Base-by-base conservation (phyloP, 2,113 vertebrate species). In the Vidua macroura region DNA sequence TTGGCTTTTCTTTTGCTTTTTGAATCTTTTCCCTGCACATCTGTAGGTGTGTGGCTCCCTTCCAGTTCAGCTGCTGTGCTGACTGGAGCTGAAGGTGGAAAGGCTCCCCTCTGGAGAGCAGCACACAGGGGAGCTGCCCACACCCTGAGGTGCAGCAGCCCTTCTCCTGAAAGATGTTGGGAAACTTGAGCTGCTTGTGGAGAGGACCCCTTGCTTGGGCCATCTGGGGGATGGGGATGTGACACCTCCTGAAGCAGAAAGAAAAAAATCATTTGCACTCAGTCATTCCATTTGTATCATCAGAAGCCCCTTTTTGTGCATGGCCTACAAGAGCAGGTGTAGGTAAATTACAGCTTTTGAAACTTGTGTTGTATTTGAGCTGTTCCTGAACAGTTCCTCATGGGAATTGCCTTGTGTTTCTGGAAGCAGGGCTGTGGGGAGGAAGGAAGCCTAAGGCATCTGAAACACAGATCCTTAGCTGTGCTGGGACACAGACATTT, bases 61-160 rank as follows among this genome's bases (percentile, higher is more conserved):
- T 96, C 82, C 94, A 92, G 74, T 67, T 87, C 91, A 94, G 89
- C 86, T 87, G 62, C 63, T 55, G 41, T 1, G 1, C 73, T 89
- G 70, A 46, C 16, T 58, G 13, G 41, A 55, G 33, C 51, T 85
- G 41, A 53, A 76, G 53, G 27, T 81, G 64, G 31, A 90, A 84
- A 80, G 25, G 3, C 10, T 48, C 63, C 63, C 63, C 77, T 91
- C 46, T 60, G 62, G 33, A 48, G 63, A 63, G 46, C 11, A 39
- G n/a, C 4, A 7, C 2, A 0, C 52, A 39, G n/a, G 59, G 33
- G 39, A 75, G 31, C 56, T 90, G 48, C 76, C 35, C 55, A 41
- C 48, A 28, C 15, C 43, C 35, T 15, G 13, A 30, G 21, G 15
- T 21, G 46, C 11, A 60, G 33, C 55, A 80, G 33, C 43, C 19